A percentile compares a stretch with the other conserved stretches of the same genome.
These are phyloP conservation scores for Latheticus oryzae DNA, from an alignment of 2,888 invertebrate species.

Conservation along the genomic window DNA sequence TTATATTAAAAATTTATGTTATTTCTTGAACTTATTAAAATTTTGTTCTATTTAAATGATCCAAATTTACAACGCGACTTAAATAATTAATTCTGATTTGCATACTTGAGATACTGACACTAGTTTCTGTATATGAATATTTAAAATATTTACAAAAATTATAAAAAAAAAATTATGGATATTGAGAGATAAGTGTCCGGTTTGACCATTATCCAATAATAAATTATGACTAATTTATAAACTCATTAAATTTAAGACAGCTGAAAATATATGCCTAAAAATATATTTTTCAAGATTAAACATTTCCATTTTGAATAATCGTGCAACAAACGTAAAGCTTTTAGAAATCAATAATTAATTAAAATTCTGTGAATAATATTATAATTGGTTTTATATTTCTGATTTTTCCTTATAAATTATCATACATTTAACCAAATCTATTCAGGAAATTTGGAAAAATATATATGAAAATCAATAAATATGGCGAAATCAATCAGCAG, in stretches of 20 bases:
- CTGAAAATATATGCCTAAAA: constrained; percentile 5
- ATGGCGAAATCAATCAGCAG: too few relatives aligned
- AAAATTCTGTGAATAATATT: neutral
- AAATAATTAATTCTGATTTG: constrained; percentile 5
- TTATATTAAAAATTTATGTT: neutral
- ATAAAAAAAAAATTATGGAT: constrained; percentile 13
- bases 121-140: constrained; percentile 8
- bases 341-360: neutral
- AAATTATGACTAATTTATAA: constrained; percentile 23
- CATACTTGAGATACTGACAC: constrained; percentile 11
- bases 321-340: too few relatives aligned
- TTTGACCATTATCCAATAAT: constrained; percentile 10
- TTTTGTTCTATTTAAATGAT: too few relatives aligned
- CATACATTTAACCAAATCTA: too few relatives aligned
- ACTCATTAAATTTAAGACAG: constrained; percentile 16
- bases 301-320: constrained; percentile 10
- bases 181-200: constrained; percentile 10
- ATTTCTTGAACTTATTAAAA: too few relatives aligned
- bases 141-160: constrained; percentile 10
- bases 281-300: constrained; percentile 7
- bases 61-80: too few relatives aligned
- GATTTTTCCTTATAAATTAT: too few relatives aligned
- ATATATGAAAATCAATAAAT: too few relatives aligned
- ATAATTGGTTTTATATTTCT: neutral
- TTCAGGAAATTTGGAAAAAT: too few relatives aligned